These are phyloP conservation scores for Upupa epops DNA, from an alignment of 2,113 vertebrate genomes.

Conservation along the genomic window DNA sequence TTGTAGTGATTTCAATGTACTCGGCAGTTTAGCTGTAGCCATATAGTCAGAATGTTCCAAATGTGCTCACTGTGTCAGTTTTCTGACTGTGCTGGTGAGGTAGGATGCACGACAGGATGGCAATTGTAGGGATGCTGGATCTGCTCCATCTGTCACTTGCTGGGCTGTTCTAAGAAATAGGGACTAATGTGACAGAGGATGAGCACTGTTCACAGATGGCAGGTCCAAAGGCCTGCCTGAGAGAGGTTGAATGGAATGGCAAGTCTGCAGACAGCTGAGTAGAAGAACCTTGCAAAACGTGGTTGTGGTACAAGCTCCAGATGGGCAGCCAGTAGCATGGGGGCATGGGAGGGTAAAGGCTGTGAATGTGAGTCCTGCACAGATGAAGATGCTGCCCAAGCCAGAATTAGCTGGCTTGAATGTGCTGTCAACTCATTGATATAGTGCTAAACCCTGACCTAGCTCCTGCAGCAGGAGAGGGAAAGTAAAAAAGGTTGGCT, in stretches of 20 bases:
- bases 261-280: accelerated
- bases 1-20: neutral
- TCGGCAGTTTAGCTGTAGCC: neutral
- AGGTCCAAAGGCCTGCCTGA: neutral
- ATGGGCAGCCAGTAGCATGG: neutral
- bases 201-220: neutral
- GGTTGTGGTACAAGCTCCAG: neutral
- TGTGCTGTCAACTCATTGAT: accelerated
- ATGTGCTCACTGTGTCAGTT: accelerated
- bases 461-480: neutral
- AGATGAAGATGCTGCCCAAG: accelerated
- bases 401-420: neutral
- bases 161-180: neutral
- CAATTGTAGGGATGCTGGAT: neutral
- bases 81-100: neutral
- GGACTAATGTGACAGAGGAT: accelerated
- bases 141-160: neutral
- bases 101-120: accelerated
- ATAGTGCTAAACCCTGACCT: neutral
- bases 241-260: neutral
- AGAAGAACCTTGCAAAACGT: neutral
- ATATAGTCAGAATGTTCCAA: neutral
- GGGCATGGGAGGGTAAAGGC: neutral
- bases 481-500: neutral
- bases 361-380: neutral